These are phyloP conservation scores for Leucophenga varia DNA, from an alignment of 1,140 invertebrate genomes.

Conservation along the genomic window DNA sequence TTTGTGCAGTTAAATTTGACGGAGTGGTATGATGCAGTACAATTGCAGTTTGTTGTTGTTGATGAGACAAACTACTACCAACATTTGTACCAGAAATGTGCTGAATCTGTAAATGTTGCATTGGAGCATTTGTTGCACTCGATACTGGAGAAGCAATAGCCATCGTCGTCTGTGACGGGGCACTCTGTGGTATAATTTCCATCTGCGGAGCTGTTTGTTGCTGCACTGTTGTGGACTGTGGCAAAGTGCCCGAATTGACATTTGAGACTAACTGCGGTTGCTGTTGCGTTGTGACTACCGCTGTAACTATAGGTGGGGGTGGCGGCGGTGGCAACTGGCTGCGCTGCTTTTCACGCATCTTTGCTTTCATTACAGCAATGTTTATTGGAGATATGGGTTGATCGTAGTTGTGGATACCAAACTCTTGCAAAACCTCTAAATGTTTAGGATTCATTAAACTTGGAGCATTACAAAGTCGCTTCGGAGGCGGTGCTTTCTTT, in stretches of 20 bases:
- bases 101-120: conserved; percentile 33
- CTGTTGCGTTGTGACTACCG: conserved; percentile 2
- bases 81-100: conserved; percentile 16
- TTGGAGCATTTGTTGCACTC: conserved; percentile 22
- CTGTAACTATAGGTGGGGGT: conserved; percentile 21
- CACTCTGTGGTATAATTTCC: neutral
- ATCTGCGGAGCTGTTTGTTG: too few relatives aligned
- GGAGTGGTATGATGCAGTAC: conserved; percentile 25
- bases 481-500: conserved; percentile 72
- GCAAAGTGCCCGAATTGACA: too few relatives aligned
- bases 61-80: conserved; percentile 7
- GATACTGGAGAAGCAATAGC: conserved; percentile 16
- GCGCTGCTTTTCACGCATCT: conserved; percentile 59
- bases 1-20: neutral
- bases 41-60: conserved; percentile 32
- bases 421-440: conserved; percentile 76
- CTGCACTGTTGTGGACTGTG: too few relatives aligned
- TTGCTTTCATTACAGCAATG: conserved; percentile 80
- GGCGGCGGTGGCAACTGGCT: conserved; percentile 37
- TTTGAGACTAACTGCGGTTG: conserved; percentile 24
- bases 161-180: neutral
- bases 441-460: conserved; percentile 82
- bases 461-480: conserved; percentile 70
- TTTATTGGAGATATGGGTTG: conserved; percentile 79
- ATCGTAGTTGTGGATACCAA: conserved; percentile 80